Conservation (phyloP, 1,140 invertebrate species). For the Anoplolepis gracilipes region DNA sequence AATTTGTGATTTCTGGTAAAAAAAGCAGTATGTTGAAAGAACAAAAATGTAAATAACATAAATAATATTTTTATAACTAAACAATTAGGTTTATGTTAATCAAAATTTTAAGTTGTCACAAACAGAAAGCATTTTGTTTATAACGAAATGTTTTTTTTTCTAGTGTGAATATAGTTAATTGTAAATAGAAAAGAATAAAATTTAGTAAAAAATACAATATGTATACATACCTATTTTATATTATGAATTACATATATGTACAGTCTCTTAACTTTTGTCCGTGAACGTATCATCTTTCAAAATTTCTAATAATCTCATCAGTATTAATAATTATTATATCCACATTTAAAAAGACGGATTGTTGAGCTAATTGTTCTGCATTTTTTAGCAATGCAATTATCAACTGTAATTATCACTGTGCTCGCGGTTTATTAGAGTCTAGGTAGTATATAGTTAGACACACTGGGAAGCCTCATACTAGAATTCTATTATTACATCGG, state of each 20-base stretch:
- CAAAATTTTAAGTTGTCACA: too few relatives aligned
- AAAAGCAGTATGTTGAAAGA: too few relatives aligned
- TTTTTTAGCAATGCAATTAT: conserved; percentile 67
- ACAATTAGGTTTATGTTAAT: too few relatives aligned
- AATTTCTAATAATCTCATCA: neutral
- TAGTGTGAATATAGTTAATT: neutral
- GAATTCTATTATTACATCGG: conserved; percentile 85
- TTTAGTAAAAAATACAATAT: neutral
- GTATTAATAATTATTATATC: neutral
- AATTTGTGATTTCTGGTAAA: too few relatives aligned
- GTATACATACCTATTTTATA: neutral
- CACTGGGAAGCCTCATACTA: conserved; percentile 82
- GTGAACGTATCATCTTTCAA: neutral
- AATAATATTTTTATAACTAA: too few relatives aligned
- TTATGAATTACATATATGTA: neutral
- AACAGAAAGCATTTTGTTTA: too few relatives aligned
- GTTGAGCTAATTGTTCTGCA: conserved; percentile 15
- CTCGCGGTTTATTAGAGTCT: conserved; percentile 70
- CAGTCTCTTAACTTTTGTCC: neutral
- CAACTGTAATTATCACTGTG: conserved; percentile 49
- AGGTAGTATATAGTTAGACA: conserved; percentile 72
- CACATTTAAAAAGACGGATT: neutral
- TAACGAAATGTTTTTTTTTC: too few relatives aligned
- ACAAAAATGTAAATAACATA: too few relatives aligned
- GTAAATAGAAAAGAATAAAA: too few relatives aligned